phyloP scores from a whole-genome alignment of 2,113 vertebrate genomes.

The Mormoops blainvillei region DNA sequence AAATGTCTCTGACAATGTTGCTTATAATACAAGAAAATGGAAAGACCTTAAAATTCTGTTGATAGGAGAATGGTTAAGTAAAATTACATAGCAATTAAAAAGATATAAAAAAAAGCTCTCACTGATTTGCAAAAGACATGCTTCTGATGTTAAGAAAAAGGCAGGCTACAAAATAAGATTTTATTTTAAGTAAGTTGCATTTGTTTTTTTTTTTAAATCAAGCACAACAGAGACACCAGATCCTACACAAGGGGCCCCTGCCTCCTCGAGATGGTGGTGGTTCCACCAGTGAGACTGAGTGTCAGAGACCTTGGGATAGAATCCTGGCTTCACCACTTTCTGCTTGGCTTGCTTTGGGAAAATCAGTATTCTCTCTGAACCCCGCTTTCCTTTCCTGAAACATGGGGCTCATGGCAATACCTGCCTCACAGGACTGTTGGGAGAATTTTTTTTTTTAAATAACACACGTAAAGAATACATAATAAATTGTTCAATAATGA shows the following conservation, averaged over 20 bases:
- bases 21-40: not conserved
- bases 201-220: not conserved
- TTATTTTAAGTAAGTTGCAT: not conserved
- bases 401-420: not conserved
- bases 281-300: not conserved
- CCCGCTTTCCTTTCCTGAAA: not conserved
- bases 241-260: not conserved
- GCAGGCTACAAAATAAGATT: not conserved
- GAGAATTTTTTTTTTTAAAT: not conserved
- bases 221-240: not conserved
- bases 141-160: not conserved
- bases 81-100: not conserved
- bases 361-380: not conserved
- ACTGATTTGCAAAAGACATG: not conserved
- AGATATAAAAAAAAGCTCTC: not conserved
- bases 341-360: not conserved
- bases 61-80: not conserved
- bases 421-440: not conserved
- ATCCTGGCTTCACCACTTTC: not conserved
- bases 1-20: not conserved
- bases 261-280: too few relatives aligned
- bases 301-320: not conserved
- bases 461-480: not conserved
- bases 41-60: not conserved
- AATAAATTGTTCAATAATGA: not conserved